Evolutionary conservation across 2,888 invertebrate species (phyloP).

Genomic region (Leptopterna dolabrata): DNA sequence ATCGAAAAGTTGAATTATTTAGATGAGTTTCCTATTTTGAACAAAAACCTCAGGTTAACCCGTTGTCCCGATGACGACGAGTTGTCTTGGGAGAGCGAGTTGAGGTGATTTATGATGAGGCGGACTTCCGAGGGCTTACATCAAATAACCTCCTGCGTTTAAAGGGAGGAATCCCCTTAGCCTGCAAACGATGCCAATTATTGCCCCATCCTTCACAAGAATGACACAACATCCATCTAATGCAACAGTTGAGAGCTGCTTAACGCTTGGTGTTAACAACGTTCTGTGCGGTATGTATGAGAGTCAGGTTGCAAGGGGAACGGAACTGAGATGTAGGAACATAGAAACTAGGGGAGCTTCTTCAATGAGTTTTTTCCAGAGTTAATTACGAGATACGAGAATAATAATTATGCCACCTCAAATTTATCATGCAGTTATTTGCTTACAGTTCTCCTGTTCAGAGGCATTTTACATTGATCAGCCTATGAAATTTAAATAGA

Average conservation of each 20-base stretch:
- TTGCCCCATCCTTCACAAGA: conserved; percentile 11
- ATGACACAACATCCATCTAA: conserved; percentile 10
- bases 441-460: too few relatives aligned
- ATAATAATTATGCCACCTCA: too few relatives aligned
- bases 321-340: too few relatives aligned
- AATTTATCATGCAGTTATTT: too few relatives aligned
- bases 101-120: not conserved
- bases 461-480: too few relatives aligned
- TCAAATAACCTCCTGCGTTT: not conserved
- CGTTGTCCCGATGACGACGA: not conserved
- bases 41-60: not conserved
- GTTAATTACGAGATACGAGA: too few relatives aligned
- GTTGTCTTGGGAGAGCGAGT: not conserved
- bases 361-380: too few relatives aligned
- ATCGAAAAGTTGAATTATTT: not conserved
- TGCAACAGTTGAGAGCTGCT: not conserved
- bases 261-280: not conserved
- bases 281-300: too few relatives aligned
- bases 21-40: not conserved
- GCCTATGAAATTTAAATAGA: too few relatives aligned
- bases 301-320: too few relatives aligned
- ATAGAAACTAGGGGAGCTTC: too few relatives aligned
- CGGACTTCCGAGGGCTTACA: not conserved
- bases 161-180: not conserved
- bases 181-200: conserved; percentile 9